Conservation (phyloP, 2,113 vertebrate genomes). For the Casuarius casuarius region DNA sequence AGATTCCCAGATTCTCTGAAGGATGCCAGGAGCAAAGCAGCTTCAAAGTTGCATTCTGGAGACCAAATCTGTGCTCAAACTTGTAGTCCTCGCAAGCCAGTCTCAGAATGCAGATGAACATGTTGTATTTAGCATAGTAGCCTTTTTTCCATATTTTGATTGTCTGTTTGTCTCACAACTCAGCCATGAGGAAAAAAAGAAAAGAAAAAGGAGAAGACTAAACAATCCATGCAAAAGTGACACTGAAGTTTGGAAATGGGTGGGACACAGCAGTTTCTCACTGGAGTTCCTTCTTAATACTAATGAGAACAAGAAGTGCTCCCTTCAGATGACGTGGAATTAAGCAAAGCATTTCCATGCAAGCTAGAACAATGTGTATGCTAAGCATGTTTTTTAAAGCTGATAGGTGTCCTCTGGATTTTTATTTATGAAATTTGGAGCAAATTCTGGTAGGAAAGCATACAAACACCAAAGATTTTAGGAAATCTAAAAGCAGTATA, state of each 20-base stretch:
- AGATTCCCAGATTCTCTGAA: neutral
- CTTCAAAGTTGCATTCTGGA: neutral
- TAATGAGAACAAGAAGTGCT: conserved; percentile 1
- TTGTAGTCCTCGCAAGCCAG: neutral
- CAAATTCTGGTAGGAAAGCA: neutral
- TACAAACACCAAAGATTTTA: neutral
- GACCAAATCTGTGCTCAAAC: neutral
- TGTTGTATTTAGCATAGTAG: neutral
- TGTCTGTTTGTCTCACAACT: neutral
- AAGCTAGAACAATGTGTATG: neutral
- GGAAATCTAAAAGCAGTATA: neutral
- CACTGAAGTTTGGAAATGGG: neutral
- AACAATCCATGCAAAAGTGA: neutral
- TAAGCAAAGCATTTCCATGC: neutral
- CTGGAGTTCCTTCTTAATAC: neutral
- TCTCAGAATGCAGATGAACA: neutral
- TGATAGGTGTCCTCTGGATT: neutral
- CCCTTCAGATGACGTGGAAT: conserved; percentile 4
- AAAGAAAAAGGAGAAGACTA: neutral
- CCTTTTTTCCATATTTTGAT: neutral
- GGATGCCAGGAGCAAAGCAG: neutral
- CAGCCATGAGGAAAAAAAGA: neutral
- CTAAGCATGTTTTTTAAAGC: neutral
- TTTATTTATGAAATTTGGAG: neutral
- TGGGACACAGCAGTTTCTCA: neutral